Evolutionary conservation across 2,888 invertebrate species (phyloP), one percentile per base, ranked within the genome.

Genomic region (Chirona hameri): DNA sequence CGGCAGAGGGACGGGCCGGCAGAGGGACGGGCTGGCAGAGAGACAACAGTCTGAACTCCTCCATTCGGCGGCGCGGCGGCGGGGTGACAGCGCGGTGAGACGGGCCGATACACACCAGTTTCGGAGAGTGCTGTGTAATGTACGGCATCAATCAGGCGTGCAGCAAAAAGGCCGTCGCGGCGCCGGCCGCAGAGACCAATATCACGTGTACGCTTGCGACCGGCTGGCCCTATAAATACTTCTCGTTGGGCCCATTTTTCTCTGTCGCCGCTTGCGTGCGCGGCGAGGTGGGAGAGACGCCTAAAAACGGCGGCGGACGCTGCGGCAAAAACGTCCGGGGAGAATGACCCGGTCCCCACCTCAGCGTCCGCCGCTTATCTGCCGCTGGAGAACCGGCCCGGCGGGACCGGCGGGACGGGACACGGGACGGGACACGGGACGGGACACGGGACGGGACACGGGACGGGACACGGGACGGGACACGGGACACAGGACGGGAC

Each of bases 211-310:
- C 65, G 65, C 27, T 29, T 27, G 76, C 24, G 24, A 76, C 76
- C 76, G 76, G 18, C 46, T 39, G 76, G 10, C 46, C 12, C 76
- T 76, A 76, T 76, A 76, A 76, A 76, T 76, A 76, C 76, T 39
- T 76, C 76, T 46, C 39, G 76, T 76, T n/a, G 39, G 76, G 24
- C 39, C 46, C 76, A n/a, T 76, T 76, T 76, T 39, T 76, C 76
- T 76, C 76, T 76, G 76, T 76, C 76, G 39, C 76, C 76, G 76
- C 72, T 76, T 76, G 76, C 76, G 76, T 76, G 76, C 76, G 46
- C 46, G 46, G 76, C 76, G 21, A 46, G 76, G 76, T 46, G 76
- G 76, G 76, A 76, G 39, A 76, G 24, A 18, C 9, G 24, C 24
- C 24, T 39, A 76, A 76, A 76, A 76, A 76, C 46, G 76, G 46